Evolutionary conservation across 2,113 vertebrate genomes (phyloP).

Genomic region (Crypturellus undulatus): DNA sequence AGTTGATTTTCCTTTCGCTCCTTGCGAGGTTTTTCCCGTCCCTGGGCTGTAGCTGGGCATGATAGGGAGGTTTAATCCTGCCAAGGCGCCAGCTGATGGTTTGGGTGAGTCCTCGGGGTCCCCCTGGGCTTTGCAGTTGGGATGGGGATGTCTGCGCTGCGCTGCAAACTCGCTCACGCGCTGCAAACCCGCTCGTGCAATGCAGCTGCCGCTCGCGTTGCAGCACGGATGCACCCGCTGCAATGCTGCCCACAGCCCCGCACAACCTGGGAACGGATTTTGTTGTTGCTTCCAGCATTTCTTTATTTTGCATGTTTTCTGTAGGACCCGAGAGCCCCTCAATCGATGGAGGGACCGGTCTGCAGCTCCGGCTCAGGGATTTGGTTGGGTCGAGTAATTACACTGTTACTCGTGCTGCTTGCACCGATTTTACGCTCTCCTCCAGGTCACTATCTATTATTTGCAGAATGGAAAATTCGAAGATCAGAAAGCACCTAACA

Average conservation of each 20-base stretch:
- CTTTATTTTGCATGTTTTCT: not conserved
- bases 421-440: not conserved
- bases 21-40: not conserved
- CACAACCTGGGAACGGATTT: not conserved
- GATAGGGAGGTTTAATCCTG: not conserved
- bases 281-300: not conserved
- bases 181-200: not conserved
- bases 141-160: not conserved
- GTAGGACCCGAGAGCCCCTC: not conserved
- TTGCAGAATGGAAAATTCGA: not conserved
- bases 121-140: not conserved
- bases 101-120: not conserved
- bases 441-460: not conserved
- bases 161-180: not conserved
- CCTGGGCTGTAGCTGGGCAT: not conserved
- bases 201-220: not conserved
- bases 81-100: fast-evolving
- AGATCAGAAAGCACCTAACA: conserved; percentile 34
- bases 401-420: not conserved
- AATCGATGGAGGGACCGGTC: not conserved
- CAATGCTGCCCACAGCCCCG: not conserved
- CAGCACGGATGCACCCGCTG: not conserved
- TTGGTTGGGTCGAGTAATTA: not conserved
- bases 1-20: not conserved
- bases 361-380: not conserved